Evolutionary conservation across 2,888 invertebrate genomes (phyloP).

Genomic region (Amphiduros pacificus): DNA sequence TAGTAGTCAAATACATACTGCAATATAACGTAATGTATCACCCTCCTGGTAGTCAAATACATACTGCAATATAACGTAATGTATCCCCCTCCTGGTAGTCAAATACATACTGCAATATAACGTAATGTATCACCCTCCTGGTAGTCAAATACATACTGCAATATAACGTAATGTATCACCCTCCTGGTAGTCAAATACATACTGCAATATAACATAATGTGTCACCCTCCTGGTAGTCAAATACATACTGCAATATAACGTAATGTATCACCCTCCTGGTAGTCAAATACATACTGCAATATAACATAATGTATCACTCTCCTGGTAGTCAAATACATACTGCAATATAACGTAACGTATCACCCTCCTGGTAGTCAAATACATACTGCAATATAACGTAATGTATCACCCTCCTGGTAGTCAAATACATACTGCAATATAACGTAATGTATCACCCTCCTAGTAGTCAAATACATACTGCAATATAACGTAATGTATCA

Average conservation of each 20-base stretch:
- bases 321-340: too few species aligned
- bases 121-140: neutral
- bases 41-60: too few species aligned
- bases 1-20: constrained; percentile 62
- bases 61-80: constrained; percentile 64
- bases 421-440: too few species aligned
- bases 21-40: constrained; percentile 4
- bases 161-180: constrained; percentile 63
- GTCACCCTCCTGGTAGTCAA: too few species aligned
- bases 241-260: constrained; percentile 64
- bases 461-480: constrained; percentile 62
- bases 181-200: constrained; percentile 60
- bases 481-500: constrained; percentile 4
- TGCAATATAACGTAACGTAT: constrained; percentile 63
- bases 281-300: constrained; percentile 61
- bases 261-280: constrained; percentile 58
- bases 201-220: constrained; percentile 40
- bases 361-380: constrained; percentile 60
- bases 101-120: constrained; percentile 58
- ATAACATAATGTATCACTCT: neutral
- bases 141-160: too few species aligned
- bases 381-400: constrained; percentile 50
- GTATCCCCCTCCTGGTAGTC: constrained; percentile 59
- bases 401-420: too few species aligned
- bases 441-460: constrained; percentile 60